These are phyloP conservation scores for Pocillopora grandis DNA, from an alignment of 92 coral and sea anemone genomes.

Conservation along the genomic window DNA sequence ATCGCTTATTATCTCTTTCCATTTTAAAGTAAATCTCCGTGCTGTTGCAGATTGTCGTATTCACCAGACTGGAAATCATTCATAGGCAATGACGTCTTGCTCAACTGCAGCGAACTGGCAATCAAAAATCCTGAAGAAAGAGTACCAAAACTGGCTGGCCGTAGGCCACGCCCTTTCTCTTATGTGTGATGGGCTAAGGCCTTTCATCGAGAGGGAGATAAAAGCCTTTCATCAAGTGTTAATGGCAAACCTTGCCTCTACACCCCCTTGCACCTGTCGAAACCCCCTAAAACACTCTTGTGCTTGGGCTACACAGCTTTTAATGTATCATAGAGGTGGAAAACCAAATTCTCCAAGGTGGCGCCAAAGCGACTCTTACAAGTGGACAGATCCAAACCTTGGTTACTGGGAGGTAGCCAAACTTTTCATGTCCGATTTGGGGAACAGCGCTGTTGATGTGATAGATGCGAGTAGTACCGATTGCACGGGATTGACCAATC, in stretches of 20 bases:
- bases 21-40: neutral
- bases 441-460: constrained; percentile 33
- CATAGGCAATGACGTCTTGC: neutral
- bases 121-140: constrained; percentile 43
- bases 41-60: neutral
- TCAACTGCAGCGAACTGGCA: constrained; percentile 14
- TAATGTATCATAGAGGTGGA: constrained; percentile 54
- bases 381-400: constrained; percentile 67
- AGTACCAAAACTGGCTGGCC: constrained; percentile 76
- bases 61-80: neutral
- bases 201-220: constrained; percentile 56
- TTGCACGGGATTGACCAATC: constrained; percentile 75
- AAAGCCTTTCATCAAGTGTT: constrained; percentile 48
- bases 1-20: too few species aligned
- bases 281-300: constrained; percentile 39
- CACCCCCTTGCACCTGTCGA: constrained; percentile 58
- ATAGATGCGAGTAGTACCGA: constrained; percentile 67
- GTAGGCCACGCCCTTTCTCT: constrained; percentile 72
- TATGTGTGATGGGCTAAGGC: constrained; percentile 63
- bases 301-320: constrained; percentile 69
- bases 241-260: constrained; percentile 31
- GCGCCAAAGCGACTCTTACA: constrained; percentile 69
- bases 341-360: constrained; percentile 54
- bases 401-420: constrained; percentile 94
- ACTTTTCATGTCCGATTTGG: constrained; percentile 77